Conservation (phyloP, 1,140 invertebrate genomes). For the Anadara kagoshimensis region DNA sequence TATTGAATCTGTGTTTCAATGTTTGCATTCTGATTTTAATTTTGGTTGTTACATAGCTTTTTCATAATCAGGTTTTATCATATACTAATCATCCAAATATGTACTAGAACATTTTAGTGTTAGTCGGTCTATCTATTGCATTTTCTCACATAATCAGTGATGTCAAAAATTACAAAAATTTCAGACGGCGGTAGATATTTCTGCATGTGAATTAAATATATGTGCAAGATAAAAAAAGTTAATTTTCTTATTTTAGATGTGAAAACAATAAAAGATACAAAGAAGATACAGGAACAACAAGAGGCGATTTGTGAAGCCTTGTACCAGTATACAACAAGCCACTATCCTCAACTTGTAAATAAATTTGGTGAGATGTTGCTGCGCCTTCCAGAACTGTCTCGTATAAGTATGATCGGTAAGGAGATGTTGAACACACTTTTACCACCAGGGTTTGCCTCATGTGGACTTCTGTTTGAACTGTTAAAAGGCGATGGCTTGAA, state of each 20-base stretch:
- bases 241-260: slow-evolving; percentile 80
- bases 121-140: too few relatives aligned
- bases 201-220: too few relatives aligned
- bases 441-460: slow-evolving; percentile 88
- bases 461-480: slow-evolving; percentile 96
- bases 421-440: slow-evolving; percentile 76
- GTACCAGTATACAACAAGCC: slow-evolving; percentile 91
- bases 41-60: too few relatives aligned
- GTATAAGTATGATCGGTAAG: slow-evolving; percentile 95
- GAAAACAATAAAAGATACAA: slow-evolving; percentile 91
- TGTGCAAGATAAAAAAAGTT: too few relatives aligned
- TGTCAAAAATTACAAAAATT: too few relatives aligned
- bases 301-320: slow-evolving; percentile 94
- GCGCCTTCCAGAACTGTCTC: slow-evolving; percentile 93
- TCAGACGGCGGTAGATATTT: too few relatives aligned
- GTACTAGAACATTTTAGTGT: too few relatives aligned
- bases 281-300: slow-evolving; percentile 93
- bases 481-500: slow-evolving; percentile 77
- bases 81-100: too few relatives aligned
- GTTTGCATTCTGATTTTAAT: too few relatives aligned
- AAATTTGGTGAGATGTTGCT: slow-evolving; percentile 96
- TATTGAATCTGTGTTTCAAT: too few relatives aligned
- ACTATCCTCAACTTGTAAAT: slow-evolving; percentile 92
- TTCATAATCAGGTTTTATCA: too few relatives aligned
- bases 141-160: too few relatives aligned